These are phyloP conservation scores for Drosophila maculinotata DNA, from an alignment of 2,888 invertebrate species.

Conservation along the genomic window DNA sequence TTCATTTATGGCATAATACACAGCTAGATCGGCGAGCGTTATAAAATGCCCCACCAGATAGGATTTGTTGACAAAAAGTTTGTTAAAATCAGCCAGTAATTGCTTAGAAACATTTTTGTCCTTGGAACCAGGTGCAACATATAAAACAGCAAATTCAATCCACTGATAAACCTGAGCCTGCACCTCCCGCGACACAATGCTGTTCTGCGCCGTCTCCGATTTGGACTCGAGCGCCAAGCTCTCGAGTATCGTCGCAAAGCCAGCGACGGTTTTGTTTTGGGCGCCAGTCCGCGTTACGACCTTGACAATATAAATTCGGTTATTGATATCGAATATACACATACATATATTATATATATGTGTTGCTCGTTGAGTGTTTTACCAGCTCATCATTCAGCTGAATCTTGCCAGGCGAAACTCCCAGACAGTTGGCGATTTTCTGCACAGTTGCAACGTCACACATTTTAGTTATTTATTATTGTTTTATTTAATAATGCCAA, in stretches of 20 bases:
- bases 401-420: conserved; percentile 86
- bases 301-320: conserved; percentile 82
- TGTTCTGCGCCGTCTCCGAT: conserved; percentile 79
- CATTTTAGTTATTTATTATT: conserved; percentile 64
- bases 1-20: conserved; percentile 89
- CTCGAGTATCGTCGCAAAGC: conserved; percentile 86
- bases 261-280: conserved; percentile 85
- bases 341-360: background rate
- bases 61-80: conserved; percentile 86
- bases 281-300: conserved; percentile 85
- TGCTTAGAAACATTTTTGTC: conserved; percentile 81
- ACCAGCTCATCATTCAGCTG: conserved; percentile 87
- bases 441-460: conserved; percentile 84
- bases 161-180: conserved; percentile 88
- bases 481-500: conserved; percentile 15
- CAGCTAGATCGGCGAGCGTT: conserved; percentile 89
- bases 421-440: conserved; percentile 86
- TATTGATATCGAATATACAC: conserved; percentile 26
- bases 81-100: conserved; percentile 86
- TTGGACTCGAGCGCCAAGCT: conserved; percentile 85
- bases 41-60: conserved; percentile 87
- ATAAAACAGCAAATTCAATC: conserved; percentile 88
- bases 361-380: background rate
- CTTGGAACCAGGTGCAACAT: conserved; percentile 82
- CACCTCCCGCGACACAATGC: conserved; percentile 81